Base-by-base conservation (phyloP, 2,797 vertebrate genomes). In the Coranthus polyacanthus region DNA sequence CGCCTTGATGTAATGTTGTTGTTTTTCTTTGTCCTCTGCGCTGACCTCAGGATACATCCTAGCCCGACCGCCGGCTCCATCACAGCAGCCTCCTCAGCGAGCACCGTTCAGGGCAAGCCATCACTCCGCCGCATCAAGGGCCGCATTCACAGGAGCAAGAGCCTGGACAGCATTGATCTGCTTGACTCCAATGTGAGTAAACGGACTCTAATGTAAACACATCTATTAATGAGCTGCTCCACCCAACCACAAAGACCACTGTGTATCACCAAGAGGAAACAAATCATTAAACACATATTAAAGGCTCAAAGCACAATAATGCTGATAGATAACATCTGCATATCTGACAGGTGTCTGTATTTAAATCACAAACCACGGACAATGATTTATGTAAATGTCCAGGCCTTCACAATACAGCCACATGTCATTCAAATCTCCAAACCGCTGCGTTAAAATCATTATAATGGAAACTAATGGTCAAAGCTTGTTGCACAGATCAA, bases 41-140 rank as follows among this genome's bases (percentile, higher is more conserved):
- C 66, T 84, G 58, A 79, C 87, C 85, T 38, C 89, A 98, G 97
- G 97, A 94, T 96, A 86, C 95, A 96, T 81, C 96, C 96, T 63
- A 96, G 94, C 78, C 96, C 95, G 15, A 95, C 96, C 82, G 83
- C 91, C 32, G 96, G 95, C 84, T 95, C 95, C 64, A 83, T 89
- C 91, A 94, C 95, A 90, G 95, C 94, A 92, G 92, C 95, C 76
- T 96, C 96, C 81, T 94, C 95, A 75, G 93, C 92, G 83, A 91
- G 85, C 80, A 88, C 88, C 54, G 93, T 82, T 90, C 96, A 98
- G 91, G 96, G 96, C 83, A 99, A 98, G 76, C 97, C 97, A 68
- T 98, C 97, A 75, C 93, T 99, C 83, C 94, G 97, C 84, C 95
- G 96, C 91, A 98, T 99, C 91, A 98, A 99, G 89, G 97, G 96